These are phyloP conservation scores for Epinotia brunnichana DNA, from an alignment of 2,888 invertebrate species.

Conservation along the genomic window DNA sequence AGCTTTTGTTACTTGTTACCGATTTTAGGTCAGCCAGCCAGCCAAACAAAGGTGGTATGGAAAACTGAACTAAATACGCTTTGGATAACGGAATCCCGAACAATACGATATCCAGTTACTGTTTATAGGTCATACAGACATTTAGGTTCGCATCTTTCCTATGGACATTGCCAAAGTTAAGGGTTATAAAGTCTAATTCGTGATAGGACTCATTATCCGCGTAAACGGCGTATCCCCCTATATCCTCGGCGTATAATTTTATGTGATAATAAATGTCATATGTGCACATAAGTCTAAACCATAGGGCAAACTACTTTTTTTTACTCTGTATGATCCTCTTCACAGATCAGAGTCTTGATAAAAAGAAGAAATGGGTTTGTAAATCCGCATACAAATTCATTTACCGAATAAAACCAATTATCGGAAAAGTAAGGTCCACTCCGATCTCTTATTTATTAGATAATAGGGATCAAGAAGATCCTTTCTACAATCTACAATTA, in stretches of 20 bases:
- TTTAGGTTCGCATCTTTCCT: too few species aligned
- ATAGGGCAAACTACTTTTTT: too few species aligned
- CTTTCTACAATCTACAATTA: neutral
- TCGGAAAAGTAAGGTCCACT: conserved; percentile 24
- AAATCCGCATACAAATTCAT: conserved; percentile 23
- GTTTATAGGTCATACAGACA: conserved; percentile 3
- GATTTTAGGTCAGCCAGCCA: conserved; percentile 51
- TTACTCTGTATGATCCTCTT: too few species aligned
- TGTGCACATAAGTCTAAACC: too few species aligned
- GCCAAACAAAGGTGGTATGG: conserved; percentile 51
- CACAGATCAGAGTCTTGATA: conserved; percentile 27
- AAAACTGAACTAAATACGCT: conserved; percentile 46
- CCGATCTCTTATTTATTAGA: neutral
- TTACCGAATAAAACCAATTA: conserved; percentile 32
- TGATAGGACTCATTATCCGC: too few species aligned
- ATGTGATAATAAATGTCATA: too few species aligned
- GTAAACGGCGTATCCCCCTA: too few species aligned
- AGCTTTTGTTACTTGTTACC: conserved; percentile 49
- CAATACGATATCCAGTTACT: conserved; percentile 37
- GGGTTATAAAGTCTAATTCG: too few species aligned
- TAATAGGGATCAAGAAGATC: neutral
- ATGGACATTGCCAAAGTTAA: too few species aligned
- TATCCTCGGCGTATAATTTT: too few species aligned
- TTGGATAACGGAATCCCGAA: conserved; percentile 36
- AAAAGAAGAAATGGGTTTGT: conserved; percentile 24